Evolutionary conservation across 1,140 invertebrate genomes (phyloP).

Genomic region (Orchesella cincta): DNA sequence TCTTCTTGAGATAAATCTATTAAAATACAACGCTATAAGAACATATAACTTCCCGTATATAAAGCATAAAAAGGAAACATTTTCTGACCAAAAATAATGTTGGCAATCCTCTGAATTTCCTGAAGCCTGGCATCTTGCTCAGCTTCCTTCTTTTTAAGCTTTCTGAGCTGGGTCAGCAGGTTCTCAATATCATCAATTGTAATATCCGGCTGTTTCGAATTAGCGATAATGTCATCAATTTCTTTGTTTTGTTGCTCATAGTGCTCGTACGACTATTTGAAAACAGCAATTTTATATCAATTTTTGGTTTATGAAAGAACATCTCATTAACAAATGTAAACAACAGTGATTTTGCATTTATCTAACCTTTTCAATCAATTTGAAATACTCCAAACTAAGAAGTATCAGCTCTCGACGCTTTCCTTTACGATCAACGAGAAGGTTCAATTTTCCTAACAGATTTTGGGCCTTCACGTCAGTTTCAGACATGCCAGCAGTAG

Average conservation of each 20-base stretch:
- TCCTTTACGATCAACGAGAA: constrained; percentile 17
- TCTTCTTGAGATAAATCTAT: constrained; percentile 18
- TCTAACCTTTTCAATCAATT: constrained; percentile 33
- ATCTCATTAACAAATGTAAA: constrained; percentile 18
- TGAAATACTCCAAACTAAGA: constrained; percentile 39
- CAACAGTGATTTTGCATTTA: not conserved
- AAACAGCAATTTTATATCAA: not conserved
- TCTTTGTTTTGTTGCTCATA: constrained; percentile 11
- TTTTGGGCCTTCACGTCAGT: constrained; percentile 28
- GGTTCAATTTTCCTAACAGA: constrained; percentile 15
- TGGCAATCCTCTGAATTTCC: constrained; percentile 67
- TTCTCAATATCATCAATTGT: constrained; percentile 50
- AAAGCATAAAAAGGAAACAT: not conserved
- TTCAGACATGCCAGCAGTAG: constrained; percentile 24
- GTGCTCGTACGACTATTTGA: constrained; percentile 32
- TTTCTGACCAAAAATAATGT: constrained; percentile 65
- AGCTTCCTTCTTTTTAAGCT: constrained; percentile 69
- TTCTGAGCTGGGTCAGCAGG: constrained; percentile 67
- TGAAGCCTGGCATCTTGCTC: constrained; percentile 69
- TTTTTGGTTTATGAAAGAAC: not conserved
- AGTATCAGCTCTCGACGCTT: constrained; percentile 37
- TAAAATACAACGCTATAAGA: not conserved
- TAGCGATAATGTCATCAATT: constrained; percentile 6
- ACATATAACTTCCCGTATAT: too few relatives aligned
- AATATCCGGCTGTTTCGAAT: constrained; percentile 10